Base-by-base conservation (phyloP, 2,113 vertebrate species). In the Ceratotherium simum region DNA sequence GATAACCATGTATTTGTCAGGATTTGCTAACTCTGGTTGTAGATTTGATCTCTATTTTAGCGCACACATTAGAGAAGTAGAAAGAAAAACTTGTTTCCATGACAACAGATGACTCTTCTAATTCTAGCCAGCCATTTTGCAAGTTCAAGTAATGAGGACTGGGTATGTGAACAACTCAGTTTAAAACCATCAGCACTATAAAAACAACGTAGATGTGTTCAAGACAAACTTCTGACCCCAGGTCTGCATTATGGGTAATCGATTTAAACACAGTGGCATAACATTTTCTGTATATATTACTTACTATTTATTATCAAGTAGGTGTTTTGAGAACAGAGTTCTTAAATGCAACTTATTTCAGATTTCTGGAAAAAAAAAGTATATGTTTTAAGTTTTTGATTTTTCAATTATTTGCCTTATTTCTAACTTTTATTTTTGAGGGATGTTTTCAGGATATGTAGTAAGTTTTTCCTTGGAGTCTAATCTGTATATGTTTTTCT, bases 1-100 rank as follows among this genome's bases (percentile, higher is more conserved):
- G 72, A 67, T 73, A 78, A 60, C 39, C 27, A n/a, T 48, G 12
- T 85, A 33, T 42, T 9, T n/a, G 31, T 90, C 73, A 72, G 76
- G 29, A 86, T 88, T 95, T 95, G 51, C 83, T 90, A 18, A 84
- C 62, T 86, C n/a, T 88, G 29, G 39, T 80, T 96, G 29, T 75
- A 72, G 65, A 89, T 96, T 42, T 91, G 27, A 84, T 70, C 16
- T 73, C 51, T 82, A 12, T 90, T 86, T 85, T 95, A 92, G 48
- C 23, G 75, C 21, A 88, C 64, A 92, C 12, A 58, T 73, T 88
- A 79, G 78, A 78, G n/a, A 85, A 93, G 36, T n/a, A 82, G 33
- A 80, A 95, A 96, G 79, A 36, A 82, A 97, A 95, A 51, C 56
- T 86, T 62, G n/a, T 86, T 93, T 89, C 80, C 39, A 62, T 88